Evolutionary conservation across 2,888 invertebrate genomes (phyloP).

Genomic region (Coleophora deauratella): DNA sequence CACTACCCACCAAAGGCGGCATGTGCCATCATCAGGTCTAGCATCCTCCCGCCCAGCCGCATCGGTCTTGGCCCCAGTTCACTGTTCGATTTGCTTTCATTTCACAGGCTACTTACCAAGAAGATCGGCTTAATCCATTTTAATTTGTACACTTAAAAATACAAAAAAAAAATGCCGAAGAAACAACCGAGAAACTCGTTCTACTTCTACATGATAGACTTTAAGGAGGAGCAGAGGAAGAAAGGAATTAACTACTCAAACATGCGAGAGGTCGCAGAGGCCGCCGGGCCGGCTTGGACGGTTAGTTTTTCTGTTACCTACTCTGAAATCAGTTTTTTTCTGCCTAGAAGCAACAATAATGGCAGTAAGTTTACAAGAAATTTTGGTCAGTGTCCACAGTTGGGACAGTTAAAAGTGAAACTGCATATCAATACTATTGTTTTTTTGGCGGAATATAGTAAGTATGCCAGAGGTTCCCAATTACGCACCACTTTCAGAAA

Average conservation of each 20-base stretch:
- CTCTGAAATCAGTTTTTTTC: background rate
- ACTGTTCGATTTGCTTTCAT: too few relatives aligned
- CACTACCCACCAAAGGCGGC: too few relatives aligned
- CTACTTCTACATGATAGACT: slow-evolving; percentile 53
- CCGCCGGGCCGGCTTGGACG: slow-evolving; percentile 51
- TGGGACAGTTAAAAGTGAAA: background rate
- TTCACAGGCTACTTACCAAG: too few relatives aligned
- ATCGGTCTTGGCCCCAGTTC: too few relatives aligned
- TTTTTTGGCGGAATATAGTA: too few relatives aligned
- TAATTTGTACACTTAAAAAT: too few relatives aligned
- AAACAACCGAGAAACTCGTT: slow-evolving; percentile 46
- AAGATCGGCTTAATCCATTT: too few relatives aligned
- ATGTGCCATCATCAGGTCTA: too few relatives aligned
- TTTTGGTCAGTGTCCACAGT: background rate
- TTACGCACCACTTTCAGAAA: too few relatives aligned
- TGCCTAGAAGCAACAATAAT: background rate
- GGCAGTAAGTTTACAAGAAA: background rate
- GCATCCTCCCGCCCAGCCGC: too few relatives aligned
- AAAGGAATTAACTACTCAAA: slow-evolving; percentile 41
- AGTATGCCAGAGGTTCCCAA: too few relatives aligned
- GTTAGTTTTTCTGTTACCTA: slow-evolving; percentile 26
- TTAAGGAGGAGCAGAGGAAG: slow-evolving; percentile 41
- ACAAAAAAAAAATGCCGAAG: slow-evolving; percentile 63
- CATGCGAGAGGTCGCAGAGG: slow-evolving; percentile 41
- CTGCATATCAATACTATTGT: background rate